These are phyloP conservation scores for Trididemnum nubilum DNA, from an alignment of 23 tunicate genomes.

Conservation along the genomic window DNA sequence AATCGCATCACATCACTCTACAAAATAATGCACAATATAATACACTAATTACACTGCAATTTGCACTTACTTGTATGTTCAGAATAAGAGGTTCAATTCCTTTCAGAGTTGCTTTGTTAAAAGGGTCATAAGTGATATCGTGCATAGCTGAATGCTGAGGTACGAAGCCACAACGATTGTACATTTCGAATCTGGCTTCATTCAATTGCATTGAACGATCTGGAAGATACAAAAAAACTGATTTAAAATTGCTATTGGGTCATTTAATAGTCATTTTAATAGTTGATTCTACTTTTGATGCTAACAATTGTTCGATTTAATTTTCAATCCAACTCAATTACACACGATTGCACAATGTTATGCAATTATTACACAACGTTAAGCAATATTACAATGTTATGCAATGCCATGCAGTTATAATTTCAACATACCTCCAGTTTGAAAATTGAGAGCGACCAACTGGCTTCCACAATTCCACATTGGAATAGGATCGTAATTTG, in stretches of 20 bases:
- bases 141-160: conserved; percentile 38
- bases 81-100: conserved; percentile 47
- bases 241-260: not conserved
- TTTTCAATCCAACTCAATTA: no score
- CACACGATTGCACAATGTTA: no score
- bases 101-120: conserved; percentile 19
- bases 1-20: no score
- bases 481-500: conserved; percentile 68
- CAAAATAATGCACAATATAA: no score
- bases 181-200: conserved; percentile 59
- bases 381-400: no score
- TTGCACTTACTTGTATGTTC: conserved; percentile 59
- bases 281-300: not conserved
- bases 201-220: conserved; percentile 81
- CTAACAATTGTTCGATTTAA: no score
- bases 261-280: not conserved
- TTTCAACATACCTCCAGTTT: conserved; percentile 65
- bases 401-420: no score
- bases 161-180: conserved; percentile 61
- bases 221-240: conserved; percentile 2
- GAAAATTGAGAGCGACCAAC: conserved; percentile 68
- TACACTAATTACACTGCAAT: no score
- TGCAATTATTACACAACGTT: no score
- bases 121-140: conserved; percentile 37
- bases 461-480: conserved; percentile 77